Base-by-base conservation (phyloP, 2,888 invertebrate species). In the Cheilosia soror region DNA sequence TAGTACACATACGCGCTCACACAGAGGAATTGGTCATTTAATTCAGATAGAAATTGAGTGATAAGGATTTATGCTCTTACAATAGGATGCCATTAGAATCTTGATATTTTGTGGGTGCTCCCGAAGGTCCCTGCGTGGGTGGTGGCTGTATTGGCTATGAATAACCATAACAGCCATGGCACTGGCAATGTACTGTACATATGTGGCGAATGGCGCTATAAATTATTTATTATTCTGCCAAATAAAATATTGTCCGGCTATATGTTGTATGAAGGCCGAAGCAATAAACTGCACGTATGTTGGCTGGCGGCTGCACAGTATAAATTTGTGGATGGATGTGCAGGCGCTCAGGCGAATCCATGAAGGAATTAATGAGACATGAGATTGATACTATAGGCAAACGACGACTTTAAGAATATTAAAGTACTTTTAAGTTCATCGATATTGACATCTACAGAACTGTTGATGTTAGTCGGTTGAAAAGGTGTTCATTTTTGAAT, bases 11-110 rank as follows among this genome's bases (percentile, higher is more conserved):
- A 71, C 47, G 9, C 29, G 6, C 15, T 20, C 27, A 3, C n/a
- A 2, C 5, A 44, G 9, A 55, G 47, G 53, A 77, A 69, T 77
- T 69, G 77, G 77, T 77, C 77, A 53, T 77, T 77, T 69, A 77
- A 69, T 69, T 77, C 77, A 72, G 71, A 79, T 79, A 65, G 78
- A 65, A 71, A 79, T 71, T 65, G 71, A 72, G 71, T 79, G 78
- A 79, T 79, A 79, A 65, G 78, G 78, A 79, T 71, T 72, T 79
- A 65, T 79, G 78, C 57, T 65, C 78, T 65, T 65, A 79, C 71
- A 79, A 79, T 71, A 47, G 63, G 57, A 69, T 78, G 62, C 78
- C 63, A 78, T 78, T 78, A 71, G 76, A 75, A 58, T 76, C 42
- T 33, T 68, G 76, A 76, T 76, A 76, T 51, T 40, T 68, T 60